A percentile compares a stretch with the other conserved stretches of the same genome.
These are phyloP conservation scores for Quadriops clusia DNA, from an alignment of 2,888 invertebrate genomes.

Conservation along the genomic window DNA sequence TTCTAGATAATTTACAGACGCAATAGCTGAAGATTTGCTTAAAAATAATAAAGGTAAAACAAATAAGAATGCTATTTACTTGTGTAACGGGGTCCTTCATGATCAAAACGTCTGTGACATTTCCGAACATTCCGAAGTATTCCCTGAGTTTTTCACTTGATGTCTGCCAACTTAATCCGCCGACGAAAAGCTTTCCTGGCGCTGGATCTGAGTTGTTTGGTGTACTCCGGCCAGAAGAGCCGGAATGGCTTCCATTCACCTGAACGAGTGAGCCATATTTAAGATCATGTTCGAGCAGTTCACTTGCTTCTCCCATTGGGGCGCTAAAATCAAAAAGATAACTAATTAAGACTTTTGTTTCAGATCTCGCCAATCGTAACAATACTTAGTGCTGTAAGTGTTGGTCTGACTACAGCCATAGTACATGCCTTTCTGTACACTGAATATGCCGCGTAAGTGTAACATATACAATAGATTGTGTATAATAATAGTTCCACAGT, in stretches of 20 bases:
- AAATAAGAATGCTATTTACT: slow-evolving; percentile 50
- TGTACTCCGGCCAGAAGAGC: slow-evolving; percentile 65
- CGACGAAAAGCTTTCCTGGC: slow-evolving; percentile 80
- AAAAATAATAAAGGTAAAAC: too few relatives aligned
- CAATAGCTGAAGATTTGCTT: too few relatives aligned
- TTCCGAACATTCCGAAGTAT: slow-evolving; percentile 86
- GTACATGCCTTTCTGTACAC: too few relatives aligned
- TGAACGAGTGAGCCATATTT: slow-evolving; percentile 33
- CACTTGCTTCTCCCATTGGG: slow-evolving; percentile 41
- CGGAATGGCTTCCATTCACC: slow-evolving; percentile 42
- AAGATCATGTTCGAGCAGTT: slow-evolving; percentile 42
- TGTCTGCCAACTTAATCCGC: slow-evolving; percentile 88
- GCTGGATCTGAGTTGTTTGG: slow-evolving; percentile 60
- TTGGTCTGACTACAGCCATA: too few relatives aligned
- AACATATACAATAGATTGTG: too few relatives aligned
- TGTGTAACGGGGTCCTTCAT: slow-evolving; percentile 92
- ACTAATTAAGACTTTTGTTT: slow-evolving; percentile 17
- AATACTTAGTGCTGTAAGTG: too few relatives aligned
- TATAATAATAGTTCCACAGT: too few relatives aligned
- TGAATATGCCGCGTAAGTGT: too few relatives aligned
- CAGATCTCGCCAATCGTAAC: slow-evolving; percentile 27
- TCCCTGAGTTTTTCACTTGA: slow-evolving; percentile 85
- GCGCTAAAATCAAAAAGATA: slow-evolving; percentile 29
- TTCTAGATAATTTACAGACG: too few relatives aligned
- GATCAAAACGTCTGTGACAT: slow-evolving; percentile 81